phyloP scores from a whole-genome alignment of 1,140 invertebrate genomes.

The Meloidogyne floridensis region DNA sequence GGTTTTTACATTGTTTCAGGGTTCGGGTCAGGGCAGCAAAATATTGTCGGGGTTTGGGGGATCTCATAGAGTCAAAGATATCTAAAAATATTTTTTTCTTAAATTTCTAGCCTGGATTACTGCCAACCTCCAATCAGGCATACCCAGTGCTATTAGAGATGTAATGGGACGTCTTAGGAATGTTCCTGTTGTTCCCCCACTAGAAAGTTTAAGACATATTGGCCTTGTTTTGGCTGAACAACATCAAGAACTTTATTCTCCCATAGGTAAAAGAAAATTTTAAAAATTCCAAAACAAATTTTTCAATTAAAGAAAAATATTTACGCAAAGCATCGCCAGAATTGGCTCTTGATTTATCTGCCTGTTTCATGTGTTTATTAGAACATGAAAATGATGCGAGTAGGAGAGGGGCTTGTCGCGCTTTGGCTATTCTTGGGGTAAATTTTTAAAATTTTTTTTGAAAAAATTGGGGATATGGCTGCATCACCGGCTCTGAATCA shows the following conservation, averaged over 20 bases:
- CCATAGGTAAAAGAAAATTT: neutral
- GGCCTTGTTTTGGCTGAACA: conserved; percentile 30
- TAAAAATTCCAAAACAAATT: conserved; percentile 1
- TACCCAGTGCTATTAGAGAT: conserved; percentile 32
- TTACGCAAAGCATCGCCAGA: conserved; percentile 36
- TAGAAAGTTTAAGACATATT: conserved; percentile 53
- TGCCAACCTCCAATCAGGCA: conserved; percentile 35
- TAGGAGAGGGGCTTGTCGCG: conserved; percentile 50
- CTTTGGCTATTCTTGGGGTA: conserved; percentile 47
- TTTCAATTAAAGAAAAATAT: conserved; percentile 47
- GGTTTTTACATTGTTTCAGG: too few relatives aligned
- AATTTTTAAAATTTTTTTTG: neutral
- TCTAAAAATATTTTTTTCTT: neutral
- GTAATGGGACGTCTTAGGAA: conserved; percentile 53
- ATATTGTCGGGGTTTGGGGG: too few relatives aligned
- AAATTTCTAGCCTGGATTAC: conserved; percentile 48
- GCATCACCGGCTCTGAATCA: too few relatives aligned
- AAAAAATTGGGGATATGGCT: too few relatives aligned
- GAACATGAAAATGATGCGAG: conserved; percentile 46
- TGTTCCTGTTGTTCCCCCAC: conserved; percentile 53
- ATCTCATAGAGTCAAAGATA: neutral
- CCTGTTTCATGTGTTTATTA: conserved; percentile 46
- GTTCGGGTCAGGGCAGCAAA: too few relatives aligned
- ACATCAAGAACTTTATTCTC: conserved; percentile 14
- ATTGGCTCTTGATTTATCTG: conserved; percentile 41